A percentile compares a stretch with the other conserved stretches of the same genome.
Conservation (phyloP, 2,113 vertebrate species). For the Raja brachyura region DNA sequence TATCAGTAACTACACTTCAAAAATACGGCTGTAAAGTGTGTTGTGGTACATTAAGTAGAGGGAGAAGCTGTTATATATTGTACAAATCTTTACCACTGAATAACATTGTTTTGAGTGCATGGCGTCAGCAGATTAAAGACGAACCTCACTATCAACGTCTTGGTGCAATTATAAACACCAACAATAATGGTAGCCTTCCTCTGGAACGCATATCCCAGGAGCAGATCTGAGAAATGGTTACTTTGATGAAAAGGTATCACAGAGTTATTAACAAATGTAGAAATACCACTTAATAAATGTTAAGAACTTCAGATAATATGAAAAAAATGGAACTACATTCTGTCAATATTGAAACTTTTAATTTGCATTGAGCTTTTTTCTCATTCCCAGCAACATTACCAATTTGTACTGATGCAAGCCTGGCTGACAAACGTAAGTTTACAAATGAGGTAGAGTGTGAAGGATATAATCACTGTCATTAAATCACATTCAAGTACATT, state of each 20-base stretch:
- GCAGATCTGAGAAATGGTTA: not conserved
- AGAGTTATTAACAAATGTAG: not conserved
- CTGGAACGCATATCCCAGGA: not conserved
- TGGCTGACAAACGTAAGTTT: constrained; percentile 2
- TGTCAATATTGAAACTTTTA: not conserved
- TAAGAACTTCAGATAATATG: not conserved
- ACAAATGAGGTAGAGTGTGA: not conserved
- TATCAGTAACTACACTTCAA: constrained; percentile 2
- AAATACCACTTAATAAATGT: not conserved
- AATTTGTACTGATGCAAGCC: not conserved
- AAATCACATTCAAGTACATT: not conserved
- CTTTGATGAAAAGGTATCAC: not conserved
- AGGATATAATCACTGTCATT: not conserved
- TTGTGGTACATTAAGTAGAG: not conserved
- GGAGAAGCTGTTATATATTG: not conserved
- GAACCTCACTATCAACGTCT: not conserved
- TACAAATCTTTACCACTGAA: not conserved
- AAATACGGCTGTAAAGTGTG: not conserved
- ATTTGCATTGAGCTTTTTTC: not conserved
- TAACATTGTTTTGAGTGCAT: not conserved
- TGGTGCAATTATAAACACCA: not conserved
- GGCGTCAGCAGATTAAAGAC: not conserved
- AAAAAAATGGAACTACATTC: not conserved
- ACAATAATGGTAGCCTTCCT: not conserved
- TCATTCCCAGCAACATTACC: not conserved